Evolutionary conservation across 2,113 vertebrate genomes (phyloP), one percentile per base, ranked within the genome.

Genomic region (Saguinus midas): DNA sequence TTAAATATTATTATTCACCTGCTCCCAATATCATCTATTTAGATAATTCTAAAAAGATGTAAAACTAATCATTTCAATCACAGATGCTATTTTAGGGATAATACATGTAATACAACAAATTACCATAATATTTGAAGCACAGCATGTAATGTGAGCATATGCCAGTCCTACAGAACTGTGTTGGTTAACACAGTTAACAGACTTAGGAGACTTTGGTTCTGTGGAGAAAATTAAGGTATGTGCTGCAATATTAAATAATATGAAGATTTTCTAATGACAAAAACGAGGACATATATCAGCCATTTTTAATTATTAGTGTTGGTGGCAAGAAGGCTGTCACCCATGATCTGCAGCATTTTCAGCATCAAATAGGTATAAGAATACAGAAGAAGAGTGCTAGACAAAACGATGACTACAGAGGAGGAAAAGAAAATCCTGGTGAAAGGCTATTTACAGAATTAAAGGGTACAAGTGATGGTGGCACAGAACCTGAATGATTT

Each of bases 1-100:
- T 90, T 79, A 88, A 87, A 85, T 94, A 85, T 35, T 92, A 95
- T 94, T 43, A 82, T 81, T 97, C 81, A 95, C 32, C 91, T 85
- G 88, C 17, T 92, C 78, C 55, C 79, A 35, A 29, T 58, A 81
- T 27, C 87, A 80, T 55, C 37, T 43, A 95, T 75, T 92, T 85
- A 78, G 70, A 91, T 73, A 73, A 92, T 81, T 92, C 25, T 86
- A 76, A 93, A 91, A 93, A 27, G 37, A 64, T 10, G 12, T 76
- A 72, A 72, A 76, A 50, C 0, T 50, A 68, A 87, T 90, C 20
- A 89, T 95, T 61, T 87, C 20, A 20, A 48, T 92, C 29, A 35
- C 20, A 70, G 43, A 89, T 52, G 32, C 37, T 92, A 45, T 90
- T 81, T 45, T 58, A 43, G 35, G 27, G 1, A 70, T 89, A 96